phyloP scores from a whole-genome alignment of 2,113 vertebrate species.

The Halcyon senegalensis region DNA sequence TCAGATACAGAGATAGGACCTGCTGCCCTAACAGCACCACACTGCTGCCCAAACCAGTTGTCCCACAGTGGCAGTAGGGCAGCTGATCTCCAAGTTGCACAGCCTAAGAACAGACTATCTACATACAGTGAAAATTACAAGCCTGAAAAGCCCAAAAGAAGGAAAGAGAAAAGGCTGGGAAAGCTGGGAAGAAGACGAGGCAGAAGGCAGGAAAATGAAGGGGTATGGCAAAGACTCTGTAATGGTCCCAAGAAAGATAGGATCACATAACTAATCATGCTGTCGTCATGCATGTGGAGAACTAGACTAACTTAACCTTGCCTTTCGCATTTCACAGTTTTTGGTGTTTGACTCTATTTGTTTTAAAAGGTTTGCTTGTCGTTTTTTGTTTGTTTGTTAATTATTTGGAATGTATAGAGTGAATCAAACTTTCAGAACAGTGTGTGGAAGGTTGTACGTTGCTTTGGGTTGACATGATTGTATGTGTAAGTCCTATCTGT shows the following conservation, averaged over 20 bases:
- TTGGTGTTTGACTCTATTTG: not conserved
- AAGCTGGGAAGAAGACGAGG: not conserved
- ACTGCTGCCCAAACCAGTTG: not conserved
- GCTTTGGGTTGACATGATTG: not conserved
- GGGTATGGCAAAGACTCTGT: not conserved
- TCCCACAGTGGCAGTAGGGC: not conserved
- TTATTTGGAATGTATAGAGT: not conserved
- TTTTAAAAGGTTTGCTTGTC: not conserved
- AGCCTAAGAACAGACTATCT: not conserved
- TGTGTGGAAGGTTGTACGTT: not conserved
- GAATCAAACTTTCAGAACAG: not conserved
- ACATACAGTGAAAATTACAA: not conserved
- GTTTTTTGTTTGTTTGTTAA: not conserved
- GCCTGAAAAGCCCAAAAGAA: not conserved
- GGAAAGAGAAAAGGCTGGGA: not conserved
- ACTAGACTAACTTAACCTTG: not conserved
- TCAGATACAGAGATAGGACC: not conserved
- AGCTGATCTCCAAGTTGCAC: not conserved
- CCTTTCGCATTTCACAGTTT: not conserved
- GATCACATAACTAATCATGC: not conserved
- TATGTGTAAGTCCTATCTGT: not conserved
- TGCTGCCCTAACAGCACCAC: slow-evolving; percentile 13
- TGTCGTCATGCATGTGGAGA: not conserved
- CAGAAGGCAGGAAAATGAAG: not conserved
- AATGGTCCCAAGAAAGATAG: not conserved